phyloP scores from a whole-genome alignment of 37 sponge, comb jelly and placozoan species.

The Petrosia ficiformis region DNA sequence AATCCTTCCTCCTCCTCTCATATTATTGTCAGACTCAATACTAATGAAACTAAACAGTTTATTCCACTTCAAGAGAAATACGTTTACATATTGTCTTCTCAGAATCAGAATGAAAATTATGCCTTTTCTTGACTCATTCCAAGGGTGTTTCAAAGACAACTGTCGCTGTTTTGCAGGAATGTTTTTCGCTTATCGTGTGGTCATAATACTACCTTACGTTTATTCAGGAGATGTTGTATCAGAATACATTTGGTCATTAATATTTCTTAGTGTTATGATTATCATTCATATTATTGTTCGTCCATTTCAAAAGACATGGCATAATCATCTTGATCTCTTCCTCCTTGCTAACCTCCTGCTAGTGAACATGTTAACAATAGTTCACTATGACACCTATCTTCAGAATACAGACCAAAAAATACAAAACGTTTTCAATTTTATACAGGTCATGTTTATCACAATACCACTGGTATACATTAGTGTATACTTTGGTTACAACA shows the following conservation, averaged over 20 bases:
- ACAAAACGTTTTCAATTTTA: too few species aligned
- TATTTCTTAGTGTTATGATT: too few species aligned
- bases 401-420: too few species aligned
- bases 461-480: too few species aligned
- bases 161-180: slow-evolving; percentile 2
- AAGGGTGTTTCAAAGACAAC: slow-evolving; percentile 3
- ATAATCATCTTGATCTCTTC: too few species aligned
- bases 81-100: not conserved
- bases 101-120: not conserved
- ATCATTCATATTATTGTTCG: too few species aligned
- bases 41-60: not conserved
- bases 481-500: too few species aligned
- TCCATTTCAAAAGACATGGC: too few species aligned
- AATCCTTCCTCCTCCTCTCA: slow-evolving; percentile 3
- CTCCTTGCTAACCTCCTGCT: too few species aligned
- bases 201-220: not conserved
- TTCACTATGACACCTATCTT: too few species aligned
- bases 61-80: not conserved
- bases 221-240: not conserved
- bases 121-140: slow-evolving; percentile 12
- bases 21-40: not conserved
- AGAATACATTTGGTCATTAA: not conserved
- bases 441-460: too few species aligned
- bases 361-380: too few species aligned
- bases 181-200: not conserved